These are phyloP conservation scores for Onychomys arenicola DNA, from an alignment of 2,797 vertebrate genomes.

Conservation along the genomic window DNA sequence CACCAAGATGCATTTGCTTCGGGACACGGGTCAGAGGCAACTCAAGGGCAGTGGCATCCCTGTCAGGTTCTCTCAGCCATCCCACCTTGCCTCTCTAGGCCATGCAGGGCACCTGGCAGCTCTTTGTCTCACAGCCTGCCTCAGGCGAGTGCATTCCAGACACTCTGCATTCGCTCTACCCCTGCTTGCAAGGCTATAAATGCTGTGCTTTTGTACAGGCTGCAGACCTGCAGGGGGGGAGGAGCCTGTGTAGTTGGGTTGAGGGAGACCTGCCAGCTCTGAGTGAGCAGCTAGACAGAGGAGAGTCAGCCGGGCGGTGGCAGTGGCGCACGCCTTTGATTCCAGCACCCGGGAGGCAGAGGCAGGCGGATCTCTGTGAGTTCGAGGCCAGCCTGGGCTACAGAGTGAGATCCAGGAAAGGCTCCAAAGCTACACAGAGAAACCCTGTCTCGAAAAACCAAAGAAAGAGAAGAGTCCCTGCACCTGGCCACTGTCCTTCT, in stretches of 20 bases:
- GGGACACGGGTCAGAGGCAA: background rate
- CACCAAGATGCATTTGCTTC: background rate
- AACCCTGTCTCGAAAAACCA: no score
- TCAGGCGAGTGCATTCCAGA: background rate
- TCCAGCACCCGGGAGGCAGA: no score
- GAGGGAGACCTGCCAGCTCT: background rate
- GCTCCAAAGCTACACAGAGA: no score
- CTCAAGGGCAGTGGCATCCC: no score
- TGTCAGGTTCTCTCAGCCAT: background rate
- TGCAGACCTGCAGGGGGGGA: background rate
- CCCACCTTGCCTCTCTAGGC: background rate
- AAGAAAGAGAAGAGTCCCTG: background rate
- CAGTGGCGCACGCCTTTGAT: no score
- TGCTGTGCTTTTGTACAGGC: background rate
- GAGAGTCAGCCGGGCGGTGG: background rate
- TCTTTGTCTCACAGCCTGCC: background rate
- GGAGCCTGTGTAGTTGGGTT: background rate
- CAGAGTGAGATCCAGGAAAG: no score
- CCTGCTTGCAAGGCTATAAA: background rate
- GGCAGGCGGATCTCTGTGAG: no score
- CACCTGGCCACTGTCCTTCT: background rate
- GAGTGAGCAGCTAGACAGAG: background rate
- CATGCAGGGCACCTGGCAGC: no score
- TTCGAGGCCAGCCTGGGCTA: no score
- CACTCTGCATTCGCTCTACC: no score